phyloP scores from a whole-genome alignment of 2,797 vertebrate genomes.

The Enteromius fasciolatus region DNA sequence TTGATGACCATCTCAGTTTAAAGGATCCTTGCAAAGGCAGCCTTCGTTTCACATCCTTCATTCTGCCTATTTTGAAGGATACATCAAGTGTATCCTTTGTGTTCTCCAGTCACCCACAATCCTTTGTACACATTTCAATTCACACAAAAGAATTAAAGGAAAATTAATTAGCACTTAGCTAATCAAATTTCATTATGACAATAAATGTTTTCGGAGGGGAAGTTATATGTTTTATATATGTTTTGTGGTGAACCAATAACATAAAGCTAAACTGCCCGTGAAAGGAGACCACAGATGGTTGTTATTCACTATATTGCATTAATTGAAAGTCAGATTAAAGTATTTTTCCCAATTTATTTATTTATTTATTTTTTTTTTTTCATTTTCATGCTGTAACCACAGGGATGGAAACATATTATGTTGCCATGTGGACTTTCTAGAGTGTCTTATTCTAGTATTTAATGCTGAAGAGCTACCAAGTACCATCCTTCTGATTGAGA shows the following conservation, averaged over 20 bases:
- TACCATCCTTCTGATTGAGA: background rate
- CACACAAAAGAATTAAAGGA: background rate
- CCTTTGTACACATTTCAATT: background rate
- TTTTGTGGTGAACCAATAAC: background rate
- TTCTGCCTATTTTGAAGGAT: background rate
- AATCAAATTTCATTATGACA: background rate
- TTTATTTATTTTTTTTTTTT: background rate
- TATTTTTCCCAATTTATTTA: background rate
- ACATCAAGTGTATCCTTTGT: background rate
- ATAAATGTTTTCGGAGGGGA: background rate
- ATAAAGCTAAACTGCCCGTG: background rate
- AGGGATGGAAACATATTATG: background rate
- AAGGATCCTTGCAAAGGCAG: background rate
- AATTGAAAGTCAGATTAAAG: background rate
- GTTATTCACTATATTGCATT: background rate
- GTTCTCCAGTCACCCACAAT: background rate
- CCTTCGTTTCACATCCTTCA: background rate
- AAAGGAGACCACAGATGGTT: background rate
- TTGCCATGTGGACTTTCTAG: background rate
- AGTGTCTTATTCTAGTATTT: background rate
- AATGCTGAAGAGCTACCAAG: background rate
- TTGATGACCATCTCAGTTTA: background rate
- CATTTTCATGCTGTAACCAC: background rate
- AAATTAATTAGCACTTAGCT: background rate
- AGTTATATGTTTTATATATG: background rate